These are phyloP conservation scores for Drosophila monieri DNA, from an alignment of 2,888 invertebrate species.

Conservation along the genomic window DNA sequence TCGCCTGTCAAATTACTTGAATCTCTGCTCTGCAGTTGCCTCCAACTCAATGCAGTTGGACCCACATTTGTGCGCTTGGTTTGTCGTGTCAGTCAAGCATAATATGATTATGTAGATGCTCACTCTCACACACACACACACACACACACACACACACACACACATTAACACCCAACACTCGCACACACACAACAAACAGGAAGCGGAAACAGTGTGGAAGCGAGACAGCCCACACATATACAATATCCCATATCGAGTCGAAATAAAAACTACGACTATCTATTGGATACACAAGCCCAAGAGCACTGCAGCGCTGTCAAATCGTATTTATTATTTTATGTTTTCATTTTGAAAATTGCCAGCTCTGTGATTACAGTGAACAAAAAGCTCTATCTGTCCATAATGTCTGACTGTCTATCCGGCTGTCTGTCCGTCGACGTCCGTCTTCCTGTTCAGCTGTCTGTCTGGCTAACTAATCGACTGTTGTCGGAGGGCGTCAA, in stretches of 20 bases:
- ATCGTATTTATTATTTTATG: slow-evolving; percentile 82
- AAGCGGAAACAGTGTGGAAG: slow-evolving; percentile 30
- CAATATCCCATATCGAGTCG: slow-evolving; percentile 15
- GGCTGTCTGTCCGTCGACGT: slow-evolving; percentile 13
- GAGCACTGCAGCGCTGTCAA: slow-evolving; percentile 66
- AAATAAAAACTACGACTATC: slow-evolving; percentile 41
- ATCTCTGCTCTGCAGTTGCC: slow-evolving; percentile 62
- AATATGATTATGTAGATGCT: slow-evolving; percentile 78
- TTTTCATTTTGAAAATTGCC: slow-evolving; percentile 82
- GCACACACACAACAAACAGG: slow-evolving; percentile 8
- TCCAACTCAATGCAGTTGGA: slow-evolving; percentile 68
- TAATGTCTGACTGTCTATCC: slow-evolving; percentile 54
- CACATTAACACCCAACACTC: background rate
- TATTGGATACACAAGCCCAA: slow-evolving; percentile 45
- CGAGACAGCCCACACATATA: slow-evolving; percentile 7
- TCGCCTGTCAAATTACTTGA: slow-evolving; percentile 79
- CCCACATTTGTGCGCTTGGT: slow-evolving; percentile 77
- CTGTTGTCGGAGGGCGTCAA: slow-evolving; percentile 77
- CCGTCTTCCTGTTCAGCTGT: slow-evolving; percentile 12
- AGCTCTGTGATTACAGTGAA: slow-evolving; percentile 51
- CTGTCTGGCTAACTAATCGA: slow-evolving; percentile 68
- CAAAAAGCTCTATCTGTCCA: slow-evolving; percentile 73
- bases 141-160: background rate
- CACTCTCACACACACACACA: slow-evolving; percentile 31
- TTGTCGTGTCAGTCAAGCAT: slow-evolving; percentile 78